phyloP scores from a whole-genome alignment of 2,888 invertebrate species.

The Helobdella robusta region DNA sequence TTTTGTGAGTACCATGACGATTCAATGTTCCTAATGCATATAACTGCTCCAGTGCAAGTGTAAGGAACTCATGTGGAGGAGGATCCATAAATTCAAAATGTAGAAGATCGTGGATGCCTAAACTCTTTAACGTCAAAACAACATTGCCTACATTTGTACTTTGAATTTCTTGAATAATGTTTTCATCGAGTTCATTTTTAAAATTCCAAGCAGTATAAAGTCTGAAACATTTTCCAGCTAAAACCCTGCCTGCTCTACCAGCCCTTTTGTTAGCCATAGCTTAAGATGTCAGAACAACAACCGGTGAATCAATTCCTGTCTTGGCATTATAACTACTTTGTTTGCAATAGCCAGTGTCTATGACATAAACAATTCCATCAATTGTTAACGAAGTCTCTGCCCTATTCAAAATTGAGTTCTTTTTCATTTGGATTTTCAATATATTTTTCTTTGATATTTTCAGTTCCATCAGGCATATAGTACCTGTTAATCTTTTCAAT shows the following conservation, averaged over 20 bases:
- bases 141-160: conserved; percentile 94
- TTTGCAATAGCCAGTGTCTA: conserved; percentile 98
- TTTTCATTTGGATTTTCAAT: conserved; percentile 67
- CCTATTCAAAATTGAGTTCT: conserved; percentile 56
- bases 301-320: conserved; percentile 94
- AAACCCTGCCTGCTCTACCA: conserved; percentile 85
- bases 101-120: conserved; percentile 92
- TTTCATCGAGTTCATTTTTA: conserved; percentile 93
- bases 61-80: conserved; percentile 59
- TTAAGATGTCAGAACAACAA: conserved; percentile 96
- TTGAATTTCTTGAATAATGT: conserved; percentile 94
- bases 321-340: conserved; percentile 94
- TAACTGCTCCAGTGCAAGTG: conserved; percentile 76
- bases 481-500: conserved; percentile 84
- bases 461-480: conserved; percentile 65
- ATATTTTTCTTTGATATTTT: conserved; percentile 44
- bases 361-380: conserved; percentile 95
- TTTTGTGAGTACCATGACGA: conserved; percentile 87
- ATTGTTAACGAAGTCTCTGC: conserved; percentile 98
- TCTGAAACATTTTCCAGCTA: conserved; percentile 88
- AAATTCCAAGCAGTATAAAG: conserved; percentile 97
- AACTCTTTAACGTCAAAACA: conserved; percentile 85
- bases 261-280: conserved; percentile 91
- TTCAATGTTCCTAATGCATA: conserved; percentile 95
- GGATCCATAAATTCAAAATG: conserved; percentile 98